These are phyloP conservation scores for Anoplopoma fimbria DNA, from an alignment of 2,113 vertebrate species.

Conservation along the genomic window DNA sequence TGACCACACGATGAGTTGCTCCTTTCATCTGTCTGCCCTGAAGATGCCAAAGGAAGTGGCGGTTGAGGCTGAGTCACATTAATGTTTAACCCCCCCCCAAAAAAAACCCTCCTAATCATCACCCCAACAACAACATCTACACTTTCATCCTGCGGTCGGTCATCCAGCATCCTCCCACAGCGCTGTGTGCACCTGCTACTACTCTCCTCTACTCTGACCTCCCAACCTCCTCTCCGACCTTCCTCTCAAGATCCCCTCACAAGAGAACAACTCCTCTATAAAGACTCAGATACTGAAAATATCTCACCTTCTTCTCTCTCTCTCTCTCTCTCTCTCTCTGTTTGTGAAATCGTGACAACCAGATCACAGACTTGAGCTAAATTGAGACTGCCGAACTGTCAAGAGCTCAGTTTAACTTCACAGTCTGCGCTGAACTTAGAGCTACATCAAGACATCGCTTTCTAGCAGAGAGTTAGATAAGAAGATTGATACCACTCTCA, in stretches of 20 bases:
- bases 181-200: slow-evolving; percentile 24
- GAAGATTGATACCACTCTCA: neutral
- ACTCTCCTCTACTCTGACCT: neutral
- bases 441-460: neutral
- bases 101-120: slow-evolving; percentile 18
- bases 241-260: neutral
- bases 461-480: neutral
- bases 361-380: slow-evolving; percentile 1
- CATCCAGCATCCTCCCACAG: slow-evolving; percentile 10
- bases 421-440: neutral
- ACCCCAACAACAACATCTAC: neutral
- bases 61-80: slow-evolving; percentile 60
- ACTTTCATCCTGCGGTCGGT: slow-evolving; percentile 33
- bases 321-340: slow-evolving; percentile 2
- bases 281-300: slow-evolving; percentile 21
- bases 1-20: slow-evolving; percentile 69
- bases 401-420: slow-evolving; percentile 6
- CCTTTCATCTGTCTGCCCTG: slow-evolving; percentile 53
- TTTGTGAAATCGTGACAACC: slow-evolving; percentile 10
- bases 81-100: slow-evolving; percentile 48
- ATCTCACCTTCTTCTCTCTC: slow-evolving; percentile 2
- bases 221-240: neutral
- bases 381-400: slow-evolving; percentile 24
- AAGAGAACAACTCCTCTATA: neutral
- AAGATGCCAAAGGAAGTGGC: slow-evolving; percentile 54